A percentile compares a stretch with the other conserved stretches of the same genome.
These are phyloP conservation scores for Taurulus bubalis DNA, from an alignment of 2,113 vertebrate genomes.

Conservation along the genomic window DNA sequence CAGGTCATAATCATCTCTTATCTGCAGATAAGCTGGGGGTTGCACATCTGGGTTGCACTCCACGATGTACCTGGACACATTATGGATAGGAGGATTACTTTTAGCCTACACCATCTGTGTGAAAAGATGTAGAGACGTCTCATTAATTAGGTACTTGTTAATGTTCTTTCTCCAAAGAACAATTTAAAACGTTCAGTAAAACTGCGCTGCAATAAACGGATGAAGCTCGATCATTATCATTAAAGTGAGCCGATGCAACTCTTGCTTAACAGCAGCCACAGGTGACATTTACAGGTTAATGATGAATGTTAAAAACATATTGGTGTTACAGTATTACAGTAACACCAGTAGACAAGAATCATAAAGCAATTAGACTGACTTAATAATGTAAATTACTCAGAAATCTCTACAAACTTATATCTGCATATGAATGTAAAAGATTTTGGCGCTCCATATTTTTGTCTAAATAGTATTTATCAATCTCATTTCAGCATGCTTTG, in stretches of 20 bases:
- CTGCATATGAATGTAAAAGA: not conserved
- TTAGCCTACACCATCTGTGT: not conserved
- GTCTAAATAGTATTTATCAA: not conserved
- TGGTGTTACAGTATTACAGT: not conserved
- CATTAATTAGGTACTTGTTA: not conserved
- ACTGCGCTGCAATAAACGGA: not conserved
- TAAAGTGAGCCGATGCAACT: not conserved
- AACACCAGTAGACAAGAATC: not conserved
- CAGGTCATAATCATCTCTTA: constrained; percentile 82
- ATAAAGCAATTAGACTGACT: not conserved
- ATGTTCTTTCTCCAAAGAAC: not conserved
- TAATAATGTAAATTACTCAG: not conserved
- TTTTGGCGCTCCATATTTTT: not conserved
- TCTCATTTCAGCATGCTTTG: not conserved
- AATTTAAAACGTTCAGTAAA: not conserved
- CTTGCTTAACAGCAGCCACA: not conserved
- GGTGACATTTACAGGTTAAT: not conserved
- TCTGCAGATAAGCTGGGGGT: constrained; percentile 85
- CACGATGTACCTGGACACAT: constrained; percentile 87
- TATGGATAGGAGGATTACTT: not conserved
- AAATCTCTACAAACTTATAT: not conserved
- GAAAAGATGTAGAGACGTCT: not conserved
- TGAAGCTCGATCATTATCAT: not conserved
- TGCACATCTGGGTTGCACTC: constrained; percentile 85
- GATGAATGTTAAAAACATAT: not conserved